These are phyloP conservation scores for Pyralis farinalis DNA, from an alignment of 2,888 invertebrate species.

Conservation along the genomic window DNA sequence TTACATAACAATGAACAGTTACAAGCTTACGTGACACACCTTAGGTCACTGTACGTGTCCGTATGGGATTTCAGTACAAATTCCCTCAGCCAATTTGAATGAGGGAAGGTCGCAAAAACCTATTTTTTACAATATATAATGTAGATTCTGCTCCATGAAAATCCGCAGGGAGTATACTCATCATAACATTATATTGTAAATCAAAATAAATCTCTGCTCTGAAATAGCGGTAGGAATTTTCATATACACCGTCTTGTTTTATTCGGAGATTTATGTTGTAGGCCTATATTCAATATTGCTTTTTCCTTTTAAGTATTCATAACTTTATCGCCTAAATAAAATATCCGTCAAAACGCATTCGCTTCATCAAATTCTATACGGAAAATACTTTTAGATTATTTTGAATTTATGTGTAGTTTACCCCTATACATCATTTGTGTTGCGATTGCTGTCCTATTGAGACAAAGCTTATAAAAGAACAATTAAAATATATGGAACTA, in stretches of 20 bases:
- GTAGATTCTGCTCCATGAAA: conserved; percentile 22
- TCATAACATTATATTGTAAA: conserved; percentile 21
- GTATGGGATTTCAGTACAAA: conserved; percentile 41
- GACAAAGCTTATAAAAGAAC: too few species aligned
- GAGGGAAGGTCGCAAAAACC: conserved; percentile 32
- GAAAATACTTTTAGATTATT: too few species aligned
- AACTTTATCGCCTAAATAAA: background rate
- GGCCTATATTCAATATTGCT: background rate
- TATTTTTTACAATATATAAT: conserved; percentile 37
- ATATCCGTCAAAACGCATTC: background rate
- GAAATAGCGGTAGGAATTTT: background rate
- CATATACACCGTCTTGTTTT: background rate
- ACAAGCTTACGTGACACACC: too few species aligned
- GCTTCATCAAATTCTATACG: background rate
- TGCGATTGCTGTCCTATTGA: too few species aligned
- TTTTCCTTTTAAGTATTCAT: background rate
- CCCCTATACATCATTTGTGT: too few species aligned
- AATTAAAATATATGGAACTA: too few species aligned
- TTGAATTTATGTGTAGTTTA: too few species aligned
- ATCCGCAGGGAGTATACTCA: conserved; percentile 17
- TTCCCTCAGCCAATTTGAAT: conserved; percentile 50
- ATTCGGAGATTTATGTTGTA: background rate
- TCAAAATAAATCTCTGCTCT: conserved; percentile 14
- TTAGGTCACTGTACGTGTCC: conserved; percentile 19
- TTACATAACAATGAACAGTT: too few species aligned